Percentiles rank a stretch among this genome's conserved stretches.
Evolutionary conservation across 2,797 vertebrate genomes (phyloP).

Genomic region (Channa striata): DNA sequence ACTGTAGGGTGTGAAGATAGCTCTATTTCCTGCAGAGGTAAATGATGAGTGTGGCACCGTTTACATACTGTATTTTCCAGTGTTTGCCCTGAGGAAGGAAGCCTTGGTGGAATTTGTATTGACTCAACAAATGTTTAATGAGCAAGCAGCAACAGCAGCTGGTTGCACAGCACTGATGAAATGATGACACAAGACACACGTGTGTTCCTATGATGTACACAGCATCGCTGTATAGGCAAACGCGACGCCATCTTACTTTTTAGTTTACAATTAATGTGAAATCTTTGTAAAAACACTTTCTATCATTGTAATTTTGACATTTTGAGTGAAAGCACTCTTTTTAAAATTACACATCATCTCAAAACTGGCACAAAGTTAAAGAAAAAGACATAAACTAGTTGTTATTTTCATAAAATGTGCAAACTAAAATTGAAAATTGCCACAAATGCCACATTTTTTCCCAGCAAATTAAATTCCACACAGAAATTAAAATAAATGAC

Average conservation of each 20-base stretch:
- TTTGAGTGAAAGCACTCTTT: not conserved
- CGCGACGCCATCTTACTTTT: not conserved
- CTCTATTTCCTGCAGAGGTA: conserved; percentile 74
- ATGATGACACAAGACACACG: conserved; percentile 63
- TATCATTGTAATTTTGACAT: not conserved
- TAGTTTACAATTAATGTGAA: not conserved
- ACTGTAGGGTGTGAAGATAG: conserved; percentile 68
- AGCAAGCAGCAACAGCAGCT: conserved; percentile 77
- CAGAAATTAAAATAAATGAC: not conserved
- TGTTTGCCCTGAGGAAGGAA: conserved; percentile 77
- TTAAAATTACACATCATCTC: too few relatives aligned
- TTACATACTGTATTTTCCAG: conserved; percentile 76
- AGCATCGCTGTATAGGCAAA: not conserved
- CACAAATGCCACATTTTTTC: too few relatives aligned
- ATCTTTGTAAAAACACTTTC: conserved; percentile 1
- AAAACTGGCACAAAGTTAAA: not conserved
- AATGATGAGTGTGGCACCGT: conserved; percentile 65
- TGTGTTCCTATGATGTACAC: conserved; percentile 35
- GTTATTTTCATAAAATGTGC: not conserved
- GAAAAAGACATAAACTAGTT: not conserved
- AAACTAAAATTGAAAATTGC: not conserved
- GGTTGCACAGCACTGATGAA: conserved; percentile 69
- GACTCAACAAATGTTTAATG: conserved; percentile 86
- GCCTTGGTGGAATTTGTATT: conserved; percentile 81
- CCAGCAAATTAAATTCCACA: not conserved